Conservation (phyloP, 2,888 invertebrate species). For the Andrena marginata region DNA sequence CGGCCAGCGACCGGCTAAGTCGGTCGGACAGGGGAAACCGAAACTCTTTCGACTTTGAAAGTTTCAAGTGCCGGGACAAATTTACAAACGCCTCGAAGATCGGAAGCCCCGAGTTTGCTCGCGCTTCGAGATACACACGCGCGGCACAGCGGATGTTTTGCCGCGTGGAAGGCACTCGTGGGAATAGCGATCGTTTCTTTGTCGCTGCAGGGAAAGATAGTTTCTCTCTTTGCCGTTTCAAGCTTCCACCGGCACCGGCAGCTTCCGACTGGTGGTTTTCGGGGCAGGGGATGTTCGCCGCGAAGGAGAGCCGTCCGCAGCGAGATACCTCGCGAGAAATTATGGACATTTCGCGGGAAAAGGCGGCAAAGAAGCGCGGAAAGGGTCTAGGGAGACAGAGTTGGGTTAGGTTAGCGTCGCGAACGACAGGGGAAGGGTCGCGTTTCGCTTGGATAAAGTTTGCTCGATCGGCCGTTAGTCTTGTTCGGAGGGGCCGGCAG, state of each 20-base stretch:
- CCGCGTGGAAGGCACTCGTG: neutral
- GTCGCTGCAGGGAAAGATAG: too few relatives aligned
- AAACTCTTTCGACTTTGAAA: slow-evolving; percentile 64
- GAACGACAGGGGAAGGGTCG: slow-evolving; percentile 69
- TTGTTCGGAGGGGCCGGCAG: slow-evolving; percentile 56
- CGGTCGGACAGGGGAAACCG: slow-evolving; percentile 40
- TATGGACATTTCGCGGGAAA: slow-evolving; percentile 4
- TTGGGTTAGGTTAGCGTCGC: slow-evolving; percentile 78
- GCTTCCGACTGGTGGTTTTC: too few relatives aligned
- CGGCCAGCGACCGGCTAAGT: slow-evolving; percentile 52
- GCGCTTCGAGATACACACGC: neutral
- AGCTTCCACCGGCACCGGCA: too few relatives aligned
- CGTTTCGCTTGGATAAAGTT: slow-evolving; percentile 79
- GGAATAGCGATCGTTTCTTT: too few relatives aligned
- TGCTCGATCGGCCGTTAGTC: slow-evolving; percentile 78
- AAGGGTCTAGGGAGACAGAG: slow-evolving; percentile 69
- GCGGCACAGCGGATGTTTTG: neutral
- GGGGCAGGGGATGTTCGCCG: too few relatives aligned
- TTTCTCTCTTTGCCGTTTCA: too few relatives aligned
- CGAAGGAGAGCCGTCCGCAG: too few relatives aligned
- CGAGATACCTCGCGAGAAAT: neutral
- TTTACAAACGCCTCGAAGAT: slow-evolving; percentile 24
- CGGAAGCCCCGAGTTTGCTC: slow-evolving; percentile 22
- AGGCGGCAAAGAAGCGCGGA: slow-evolving; percentile 40
- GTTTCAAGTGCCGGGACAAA: slow-evolving; percentile 31